These are phyloP conservation scores for Aphaenogaster ashmeadi DNA, from an alignment of 1,140 invertebrate genomes.

Conservation along the genomic window DNA sequence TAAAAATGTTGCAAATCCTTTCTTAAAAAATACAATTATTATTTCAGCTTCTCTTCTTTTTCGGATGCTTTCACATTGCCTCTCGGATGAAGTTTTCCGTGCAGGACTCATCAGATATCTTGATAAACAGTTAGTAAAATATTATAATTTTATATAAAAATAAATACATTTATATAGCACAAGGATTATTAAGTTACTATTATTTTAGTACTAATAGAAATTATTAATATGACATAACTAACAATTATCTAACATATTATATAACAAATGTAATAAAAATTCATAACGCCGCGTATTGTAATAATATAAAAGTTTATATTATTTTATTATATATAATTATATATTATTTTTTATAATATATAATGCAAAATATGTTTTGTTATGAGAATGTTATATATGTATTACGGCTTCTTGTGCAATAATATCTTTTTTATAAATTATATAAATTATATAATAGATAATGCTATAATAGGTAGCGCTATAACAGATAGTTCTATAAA, in stretches of 20 bases:
- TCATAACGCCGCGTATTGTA: not conserved
- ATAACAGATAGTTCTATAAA: conserved; percentile 88
- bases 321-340: too few relatives aligned
- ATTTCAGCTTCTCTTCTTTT: conserved; percentile 87
- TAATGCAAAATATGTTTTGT: not conserved
- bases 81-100: conserved; percentile 93
- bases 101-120: conserved; percentile 92
- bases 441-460: conserved; percentile 78
- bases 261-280: not conserved
- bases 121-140: conserved; percentile 83
- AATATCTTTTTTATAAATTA: not conserved
- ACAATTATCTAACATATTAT: conserved; percentile 85
- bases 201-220: not conserved
- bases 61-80: conserved; percentile 87
- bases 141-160: conserved; percentile 4
- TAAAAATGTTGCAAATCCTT: not conserved
- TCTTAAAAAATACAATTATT: conserved; percentile 1
- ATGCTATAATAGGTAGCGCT: conserved; percentile 84
- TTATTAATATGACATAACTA: conserved; percentile 92
- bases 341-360: not conserved
- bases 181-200: not conserved
- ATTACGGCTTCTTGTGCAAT: conserved; percentile 38
- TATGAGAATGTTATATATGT: not conserved
- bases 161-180: conserved; percentile 80
- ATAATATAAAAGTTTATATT: conserved; percentile 15